Base-by-base conservation (phyloP, 2,888 invertebrate species). In the Linnaemya vulpina region DNA sequence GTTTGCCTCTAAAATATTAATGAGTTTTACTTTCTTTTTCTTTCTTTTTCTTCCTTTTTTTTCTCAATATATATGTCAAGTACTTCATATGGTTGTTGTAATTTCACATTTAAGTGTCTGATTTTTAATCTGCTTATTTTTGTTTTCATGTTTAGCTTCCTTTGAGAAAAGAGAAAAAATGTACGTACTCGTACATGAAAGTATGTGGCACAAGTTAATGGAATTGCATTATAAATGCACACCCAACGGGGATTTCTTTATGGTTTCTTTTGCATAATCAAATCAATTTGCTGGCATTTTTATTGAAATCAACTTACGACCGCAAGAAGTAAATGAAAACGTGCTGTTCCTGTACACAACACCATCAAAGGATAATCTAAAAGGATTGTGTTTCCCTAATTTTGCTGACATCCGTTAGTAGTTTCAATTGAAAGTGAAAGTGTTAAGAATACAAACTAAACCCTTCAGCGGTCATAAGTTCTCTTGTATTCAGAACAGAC, bases 31-130 rank as follows among this genome's bases (percentile, higher is more conserved):
- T 68, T 35, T 51, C 25, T 20, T 20, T 35, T 43, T 30, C 35
- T 43, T 20, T 10, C 20, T 13, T n/a, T n/a, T 49, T 51, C 51
- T 17, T 13, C 20, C 51, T 35, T 51, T n/a, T 20, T 20, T 35
- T 43, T 30, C 35, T 43, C 20, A 5, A 13, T 13, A 46, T 73
- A 35, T 73, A 20, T 60, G 73, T 73, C 73, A 73, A 73, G 73
- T 35, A 11, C 20, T 73, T 11, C 53, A 3, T 15, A 25, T 46
- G 4, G 43, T 15, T 8, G 43, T 15, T 8, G 60, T 43, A 73
- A 73, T 46, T 46, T 20, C 43, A 60, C 46, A 46, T 46, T 46
- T 73, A 25, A 30, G 30, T 35, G 46, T 46, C 15, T 20, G 43
- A 4, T 30, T 35, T 46, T 20, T 30, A 46, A 5, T 58, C 25